Evolutionary conservation across 2,113 vertebrate species (phyloP).

Genomic region (Psammodynastes pulverulentus): DNA sequence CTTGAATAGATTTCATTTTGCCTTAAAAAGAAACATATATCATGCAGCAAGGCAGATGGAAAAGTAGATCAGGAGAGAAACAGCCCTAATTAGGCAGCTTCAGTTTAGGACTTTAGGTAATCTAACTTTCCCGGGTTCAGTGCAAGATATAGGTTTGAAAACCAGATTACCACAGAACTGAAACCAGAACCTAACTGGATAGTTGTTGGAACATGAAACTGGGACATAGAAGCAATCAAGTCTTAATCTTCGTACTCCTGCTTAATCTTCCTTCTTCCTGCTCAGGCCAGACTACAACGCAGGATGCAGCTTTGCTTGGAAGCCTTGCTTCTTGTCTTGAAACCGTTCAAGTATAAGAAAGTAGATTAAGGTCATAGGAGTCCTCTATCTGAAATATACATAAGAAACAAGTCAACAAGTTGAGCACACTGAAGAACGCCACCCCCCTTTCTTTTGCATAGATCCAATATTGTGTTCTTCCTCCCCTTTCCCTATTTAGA

Average conservation of each 20-base stretch:
- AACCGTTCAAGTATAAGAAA: constrained; percentile 77
- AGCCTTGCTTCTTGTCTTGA: background rate
- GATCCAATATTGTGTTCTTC: background rate
- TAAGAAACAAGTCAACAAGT: background rate
- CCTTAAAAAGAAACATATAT: background rate
- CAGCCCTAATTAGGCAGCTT: background rate
- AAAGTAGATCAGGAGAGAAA: constrained; percentile 1
- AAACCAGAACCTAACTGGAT: background rate
- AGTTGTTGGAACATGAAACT: background rate
- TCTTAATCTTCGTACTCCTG: background rate
- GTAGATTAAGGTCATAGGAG: constrained; percentile 89
- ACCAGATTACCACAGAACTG: background rate
- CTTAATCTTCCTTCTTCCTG: background rate
- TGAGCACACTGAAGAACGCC: too few species aligned
- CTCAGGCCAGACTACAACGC: background rate
- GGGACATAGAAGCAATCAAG: background rate
- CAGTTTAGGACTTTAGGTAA: background rate
- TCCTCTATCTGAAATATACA: constrained; percentile 85
- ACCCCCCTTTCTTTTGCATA: too few species aligned
- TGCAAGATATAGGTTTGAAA: background rate
- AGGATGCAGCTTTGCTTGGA: background rate
- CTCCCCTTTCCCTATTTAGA: background rate
- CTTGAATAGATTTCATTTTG: background rate
- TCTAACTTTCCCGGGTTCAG: background rate
- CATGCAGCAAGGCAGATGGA: background rate